Conservation (phyloP, 2,888 invertebrate species). For the Eupithecia pulchellata region DNA sequence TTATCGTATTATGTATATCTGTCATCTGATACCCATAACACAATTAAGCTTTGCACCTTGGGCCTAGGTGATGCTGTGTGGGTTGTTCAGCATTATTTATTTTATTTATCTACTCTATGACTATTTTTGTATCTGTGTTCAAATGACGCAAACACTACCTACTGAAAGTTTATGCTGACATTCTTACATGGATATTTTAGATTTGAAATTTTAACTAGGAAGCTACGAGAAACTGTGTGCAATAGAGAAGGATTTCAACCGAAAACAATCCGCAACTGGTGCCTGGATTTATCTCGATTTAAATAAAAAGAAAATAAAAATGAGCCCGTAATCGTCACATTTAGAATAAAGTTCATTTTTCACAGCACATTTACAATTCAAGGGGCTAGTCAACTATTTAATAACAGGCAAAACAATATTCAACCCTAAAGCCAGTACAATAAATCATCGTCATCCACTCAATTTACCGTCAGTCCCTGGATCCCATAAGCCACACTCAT, state of each 20-base stretch:
- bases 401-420: conserved; percentile 25
- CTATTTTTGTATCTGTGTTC: background rate
- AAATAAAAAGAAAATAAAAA: background rate
- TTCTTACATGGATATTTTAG: background rate
- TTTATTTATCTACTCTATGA: background rate
- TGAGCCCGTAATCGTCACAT: background rate
- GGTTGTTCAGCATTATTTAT: no score
- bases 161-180: background rate
- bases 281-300: no score
- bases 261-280: no score
- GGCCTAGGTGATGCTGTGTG: no score
- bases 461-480: conserved; percentile 50
- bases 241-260: background rate
- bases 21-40: no score
- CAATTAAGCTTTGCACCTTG: no score
- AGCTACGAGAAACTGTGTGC: background rate
- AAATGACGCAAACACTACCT: background rate
- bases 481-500: conserved; percentile 48
- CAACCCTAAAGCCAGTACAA: conserved; percentile 31
- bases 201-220: background rate
- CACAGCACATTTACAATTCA: conserved; percentile 9
- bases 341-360: background rate
- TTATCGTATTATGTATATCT: no score
- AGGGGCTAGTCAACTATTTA: conserved; percentile 13
- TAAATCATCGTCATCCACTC: conserved; percentile 50